phyloP scores from a whole-genome alignment of 1,140 invertebrate genomes.

The Drosophila parvula region DNA sequence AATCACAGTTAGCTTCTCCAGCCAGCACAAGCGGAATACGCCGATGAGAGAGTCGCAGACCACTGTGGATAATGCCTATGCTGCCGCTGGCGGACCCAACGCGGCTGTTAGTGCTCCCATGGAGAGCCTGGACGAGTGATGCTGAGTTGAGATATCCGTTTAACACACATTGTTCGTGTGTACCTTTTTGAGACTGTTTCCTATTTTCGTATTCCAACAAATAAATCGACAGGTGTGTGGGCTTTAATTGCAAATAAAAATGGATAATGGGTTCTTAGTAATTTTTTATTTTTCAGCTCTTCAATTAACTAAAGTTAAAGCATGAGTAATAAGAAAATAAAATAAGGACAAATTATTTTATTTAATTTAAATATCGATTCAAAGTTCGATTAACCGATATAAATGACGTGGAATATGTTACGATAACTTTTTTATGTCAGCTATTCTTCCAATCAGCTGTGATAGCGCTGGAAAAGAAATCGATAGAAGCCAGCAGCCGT shows the following conservation, averaged over 20 bases:
- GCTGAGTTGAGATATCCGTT: background rate
- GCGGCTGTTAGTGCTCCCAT: slow-evolving; percentile 26
- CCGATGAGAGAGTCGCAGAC: slow-evolving; percentile 78
- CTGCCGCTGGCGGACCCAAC: slow-evolving; percentile 28
- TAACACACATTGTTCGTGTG: slow-evolving; percentile 10
- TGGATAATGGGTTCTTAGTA: no score
- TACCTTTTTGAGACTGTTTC: slow-evolving; percentile 24
- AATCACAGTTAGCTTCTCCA: slow-evolving; percentile 69
- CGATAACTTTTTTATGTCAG: background rate
- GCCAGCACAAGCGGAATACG: slow-evolving; percentile 59
- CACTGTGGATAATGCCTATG: slow-evolving; percentile 64
- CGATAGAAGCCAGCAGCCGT: slow-evolving; percentile 17
- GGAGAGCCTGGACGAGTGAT: slow-evolving; percentile 35
- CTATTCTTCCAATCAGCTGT: slow-evolving; percentile 1
- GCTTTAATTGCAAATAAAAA: slow-evolving; percentile 1
- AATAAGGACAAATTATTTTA: background rate
- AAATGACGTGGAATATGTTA: background rate
- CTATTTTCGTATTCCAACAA: slow-evolving; percentile 23
- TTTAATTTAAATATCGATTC: background rate
- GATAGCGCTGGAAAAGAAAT: slow-evolving; percentile 1
- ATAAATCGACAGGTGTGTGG: slow-evolving; percentile 34
- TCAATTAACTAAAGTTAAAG: no score
- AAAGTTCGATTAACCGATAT: background rate
- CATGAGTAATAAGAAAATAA: no score
- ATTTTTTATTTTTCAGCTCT: no score